A percentile compares a stretch with the other conserved stretches of the same genome.
Evolutionary conservation across 2,113 vertebrate genomes (phyloP).

Genomic region (Oenanthe oenanthe): DNA sequence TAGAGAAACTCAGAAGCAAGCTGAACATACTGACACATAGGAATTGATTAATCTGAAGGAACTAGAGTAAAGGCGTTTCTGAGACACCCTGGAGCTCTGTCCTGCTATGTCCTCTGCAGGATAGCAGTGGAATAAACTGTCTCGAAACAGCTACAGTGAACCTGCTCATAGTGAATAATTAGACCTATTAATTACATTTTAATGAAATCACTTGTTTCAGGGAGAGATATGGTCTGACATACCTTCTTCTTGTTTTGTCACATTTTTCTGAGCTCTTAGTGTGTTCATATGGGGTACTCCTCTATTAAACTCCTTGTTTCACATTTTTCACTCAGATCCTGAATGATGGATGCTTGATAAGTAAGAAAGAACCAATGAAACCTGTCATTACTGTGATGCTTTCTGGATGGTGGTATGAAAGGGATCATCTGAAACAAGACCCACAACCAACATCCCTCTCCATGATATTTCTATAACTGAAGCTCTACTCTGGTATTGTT

Average conservation of each 20-base stretch:
- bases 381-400: constrained; percentile 67
- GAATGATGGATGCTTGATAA: constrained; percentile 65
- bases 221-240: accelerated
- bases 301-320: not conserved
- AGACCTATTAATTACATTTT: not conserved
- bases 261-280: not conserved
- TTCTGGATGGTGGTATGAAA: constrained; percentile 75
- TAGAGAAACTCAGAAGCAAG: not conserved
- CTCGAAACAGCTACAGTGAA: not conserved
- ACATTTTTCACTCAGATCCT: constrained; percentile 53
- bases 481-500: not conserved
- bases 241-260: not conserved
- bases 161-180: not conserved
- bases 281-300: not conserved
- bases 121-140: not conserved
- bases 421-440: constrained; percentile 16
- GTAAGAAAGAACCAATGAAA: constrained; percentile 9
- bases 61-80: not conserved
- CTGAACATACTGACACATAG: not conserved
- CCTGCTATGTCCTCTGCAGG: not conserved
- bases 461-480: not conserved
- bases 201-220: not conserved
- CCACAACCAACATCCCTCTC: not conserved
- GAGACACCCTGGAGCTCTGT: not conserved
- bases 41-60: not conserved